A percentile compares a stretch with the other conserved stretches of the same genome.
Evolutionary conservation across 2,113 vertebrate genomes (phyloP).

Genomic region (Nyctibius bracteatus): DNA sequence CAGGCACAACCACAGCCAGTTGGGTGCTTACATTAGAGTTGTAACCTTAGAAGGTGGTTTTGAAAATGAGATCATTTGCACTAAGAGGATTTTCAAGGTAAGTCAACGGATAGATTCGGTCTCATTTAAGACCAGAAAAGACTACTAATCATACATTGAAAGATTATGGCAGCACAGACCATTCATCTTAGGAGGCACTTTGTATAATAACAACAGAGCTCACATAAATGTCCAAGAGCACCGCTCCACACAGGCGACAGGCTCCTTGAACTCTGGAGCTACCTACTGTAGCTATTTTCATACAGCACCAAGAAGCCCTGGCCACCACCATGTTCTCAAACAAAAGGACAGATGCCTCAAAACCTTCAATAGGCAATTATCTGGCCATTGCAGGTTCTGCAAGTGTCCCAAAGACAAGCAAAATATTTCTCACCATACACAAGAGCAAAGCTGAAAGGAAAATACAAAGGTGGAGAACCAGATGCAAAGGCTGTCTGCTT

Average conservation of each 20-base stretch:
- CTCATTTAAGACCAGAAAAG: slow-evolving; percentile 6
- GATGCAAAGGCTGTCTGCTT: neutral
- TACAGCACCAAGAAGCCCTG: neutral
- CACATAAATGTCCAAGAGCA: neutral
- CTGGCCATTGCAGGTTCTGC: neutral
- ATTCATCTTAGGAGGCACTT: neutral
- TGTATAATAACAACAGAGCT: neutral
- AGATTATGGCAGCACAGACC: neutral
- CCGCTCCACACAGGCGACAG: neutral
- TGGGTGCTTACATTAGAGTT: neutral
- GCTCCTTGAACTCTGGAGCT: neutral
- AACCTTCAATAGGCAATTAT: neutral
- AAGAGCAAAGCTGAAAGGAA: neutral
- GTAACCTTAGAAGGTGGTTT: neutral
- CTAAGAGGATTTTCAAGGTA: slow-evolving; percentile 22
- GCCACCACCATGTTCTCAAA: neutral
- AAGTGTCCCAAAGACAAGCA: neutral
- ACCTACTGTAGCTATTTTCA: neutral
- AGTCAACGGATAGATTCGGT: neutral
- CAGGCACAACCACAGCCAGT: neutral
- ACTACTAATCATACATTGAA: neutral
- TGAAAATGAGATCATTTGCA: slow-evolving; percentile 14
- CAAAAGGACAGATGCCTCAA: neutral
- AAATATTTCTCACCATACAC: neutral
- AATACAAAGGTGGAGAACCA: neutral